A percentile compares a stretch with the other conserved stretches of the same genome.
Evolutionary conservation across 1,140 invertebrate genomes (phyloP).

Genomic region (Scaptomyza graminum): DNA sequence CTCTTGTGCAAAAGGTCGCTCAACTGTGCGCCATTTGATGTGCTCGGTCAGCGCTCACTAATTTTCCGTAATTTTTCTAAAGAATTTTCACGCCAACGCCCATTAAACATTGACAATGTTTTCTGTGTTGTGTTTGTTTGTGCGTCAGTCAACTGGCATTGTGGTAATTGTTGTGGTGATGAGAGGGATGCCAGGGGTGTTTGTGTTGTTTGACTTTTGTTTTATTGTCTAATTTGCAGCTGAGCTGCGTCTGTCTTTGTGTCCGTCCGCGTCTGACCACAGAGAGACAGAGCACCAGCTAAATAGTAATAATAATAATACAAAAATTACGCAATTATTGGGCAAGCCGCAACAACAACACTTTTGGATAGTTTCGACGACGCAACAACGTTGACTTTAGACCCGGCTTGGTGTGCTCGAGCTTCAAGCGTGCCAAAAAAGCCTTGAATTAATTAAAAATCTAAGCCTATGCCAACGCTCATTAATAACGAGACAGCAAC

Average conservation of each 20-base stretch:
- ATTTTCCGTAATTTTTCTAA: slow-evolving; percentile 58
- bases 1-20: slow-evolving; percentile 22
- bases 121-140: slow-evolving; percentile 12
- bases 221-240: slow-evolving; percentile 57
- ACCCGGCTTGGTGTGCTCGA: neutral
- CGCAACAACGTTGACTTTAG: slow-evolving; percentile 12
- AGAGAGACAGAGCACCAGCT: slow-evolving; percentile 23
- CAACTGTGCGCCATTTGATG: slow-evolving; percentile 8
- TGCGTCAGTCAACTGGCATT: neutral
- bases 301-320: slow-evolving; percentile 10
- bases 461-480: slow-evolving; percentile 72
- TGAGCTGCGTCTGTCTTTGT: slow-evolving; percentile 21
- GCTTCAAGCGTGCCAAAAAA: slow-evolving; percentile 60
- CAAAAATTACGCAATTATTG: slow-evolving; percentile 75
- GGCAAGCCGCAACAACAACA: slow-evolving; percentile 42
- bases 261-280: slow-evolving; percentile 61
- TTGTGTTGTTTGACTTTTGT: slow-evolving; percentile 28
- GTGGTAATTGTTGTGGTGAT: neutral
- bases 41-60: slow-evolving; percentile 40
- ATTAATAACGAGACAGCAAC: slow-evolving; percentile 66
- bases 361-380: neutral
- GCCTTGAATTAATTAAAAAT: slow-evolving; percentile 81
- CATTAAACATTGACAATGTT: slow-evolving; percentile 53
- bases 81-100: slow-evolving; percentile 80
- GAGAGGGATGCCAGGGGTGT: too few species aligned